These are phyloP conservation scores for Venustoraphidia nigricollis DNA, from an alignment of 2,888 invertebrate genomes.

Conservation along the genomic window DNA sequence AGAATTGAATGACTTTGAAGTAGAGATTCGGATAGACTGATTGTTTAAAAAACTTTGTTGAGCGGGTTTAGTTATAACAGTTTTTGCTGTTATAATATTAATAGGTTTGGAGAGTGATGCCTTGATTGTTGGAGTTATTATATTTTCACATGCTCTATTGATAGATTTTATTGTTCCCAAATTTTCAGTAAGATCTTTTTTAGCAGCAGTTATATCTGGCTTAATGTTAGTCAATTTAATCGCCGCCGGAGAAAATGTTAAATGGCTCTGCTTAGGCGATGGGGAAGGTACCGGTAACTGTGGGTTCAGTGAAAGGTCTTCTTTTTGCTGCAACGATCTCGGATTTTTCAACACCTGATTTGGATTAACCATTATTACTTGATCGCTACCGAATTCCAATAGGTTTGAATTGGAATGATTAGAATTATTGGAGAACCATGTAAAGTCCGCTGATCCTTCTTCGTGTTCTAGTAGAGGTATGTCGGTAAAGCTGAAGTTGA, in stretches of 20 bases:
- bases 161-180: slow-evolving; percentile 32
- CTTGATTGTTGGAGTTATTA: slow-evolving; percentile 25
- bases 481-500: slow-evolving; percentile 44
- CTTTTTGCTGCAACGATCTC: slow-evolving; percentile 23
- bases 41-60: slow-evolving; percentile 35
- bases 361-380: slow-evolving; percentile 78
- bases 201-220: slow-evolving; percentile 35
- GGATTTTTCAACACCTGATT: slow-evolving; percentile 55
- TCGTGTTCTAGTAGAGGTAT: slow-evolving; percentile 51
- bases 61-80: slow-evolving; percentile 21
- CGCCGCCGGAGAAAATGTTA: slow-evolving; percentile 54
- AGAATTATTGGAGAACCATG: slow-evolving; percentile 29
- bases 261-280: slow-evolving; percentile 49
- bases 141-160: slow-evolving; percentile 8
- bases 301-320: slow-evolving; percentile 17
- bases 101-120: slow-evolving; percentile 30
- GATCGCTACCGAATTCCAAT: slow-evolving; percentile 51
- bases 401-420: slow-evolving; percentile 48
- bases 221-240: slow-evolving; percentile 46
- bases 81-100: slow-evolving; percentile 32
- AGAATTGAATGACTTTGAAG: slow-evolving; percentile 26
- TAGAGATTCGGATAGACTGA: slow-evolving; percentile 27
- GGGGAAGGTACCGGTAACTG: slow-evolving; percentile 40
- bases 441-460: slow-evolving; percentile 43
- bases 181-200: slow-evolving; percentile 47